A percentile compares a stretch with the other conserved stretches of the same genome.
phyloP scores from a whole-genome alignment of 2,888 invertebrate species.

The Dryobotodes eremita region DNA sequence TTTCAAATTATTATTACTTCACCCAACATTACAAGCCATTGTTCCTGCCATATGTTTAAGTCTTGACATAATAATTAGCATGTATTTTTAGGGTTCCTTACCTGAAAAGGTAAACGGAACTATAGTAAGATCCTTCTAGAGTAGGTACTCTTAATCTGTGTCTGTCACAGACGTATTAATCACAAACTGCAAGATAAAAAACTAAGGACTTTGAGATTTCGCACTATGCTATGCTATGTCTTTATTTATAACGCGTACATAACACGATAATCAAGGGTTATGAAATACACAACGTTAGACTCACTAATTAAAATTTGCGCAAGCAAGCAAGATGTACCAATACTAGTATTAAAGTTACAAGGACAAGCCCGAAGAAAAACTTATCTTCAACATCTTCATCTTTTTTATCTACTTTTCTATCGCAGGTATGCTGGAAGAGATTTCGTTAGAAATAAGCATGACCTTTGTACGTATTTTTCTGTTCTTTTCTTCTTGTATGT shows the following conservation, averaged over 20 bases:
- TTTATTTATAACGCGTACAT: neutral
- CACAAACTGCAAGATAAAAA: neutral
- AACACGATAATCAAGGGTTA: neutral
- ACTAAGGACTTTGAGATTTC: neutral
- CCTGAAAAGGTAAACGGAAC: neutral
- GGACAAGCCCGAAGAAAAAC: neutral
- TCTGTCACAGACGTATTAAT: neutral
- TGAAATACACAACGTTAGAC: constrained; percentile 16
- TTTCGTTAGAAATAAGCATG: too few relatives aligned
- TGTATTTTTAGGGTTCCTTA: neutral
- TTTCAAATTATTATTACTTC: constrained; percentile 13
- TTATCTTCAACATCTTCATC: neutral
- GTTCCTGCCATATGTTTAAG: neutral
- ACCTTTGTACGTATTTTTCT: too few relatives aligned
- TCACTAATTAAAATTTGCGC: constrained; percentile 3
- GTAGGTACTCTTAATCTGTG: neutral
- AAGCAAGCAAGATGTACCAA: constrained; percentile 2
- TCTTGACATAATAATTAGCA: neutral
- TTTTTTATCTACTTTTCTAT: too few relatives aligned
- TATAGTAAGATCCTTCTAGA: neutral
- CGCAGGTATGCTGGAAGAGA: too few relatives aligned
- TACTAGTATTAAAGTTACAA: neutral
- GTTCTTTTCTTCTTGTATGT: too few relatives aligned
- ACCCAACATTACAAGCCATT: neutral
- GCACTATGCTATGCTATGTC: neutral